Evolutionary conservation across 2,888 invertebrate species (phyloP), one percentile per base, ranked within the genome.

Genomic region (Malthinus seriepunctatus): DNA sequence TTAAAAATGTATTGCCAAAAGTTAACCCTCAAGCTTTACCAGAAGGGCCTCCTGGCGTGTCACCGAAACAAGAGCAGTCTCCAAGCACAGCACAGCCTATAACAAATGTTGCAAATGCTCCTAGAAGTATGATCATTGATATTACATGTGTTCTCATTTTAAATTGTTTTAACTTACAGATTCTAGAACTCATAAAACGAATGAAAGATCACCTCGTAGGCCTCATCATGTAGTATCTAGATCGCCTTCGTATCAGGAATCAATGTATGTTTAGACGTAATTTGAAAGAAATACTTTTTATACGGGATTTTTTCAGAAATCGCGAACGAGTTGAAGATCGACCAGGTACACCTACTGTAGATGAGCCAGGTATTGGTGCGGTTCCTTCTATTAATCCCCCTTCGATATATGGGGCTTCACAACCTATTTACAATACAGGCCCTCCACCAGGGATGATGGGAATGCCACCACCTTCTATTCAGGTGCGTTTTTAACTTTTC

Each of bases 311-410:
- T 23, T 23, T 23, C 23, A 23, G 23, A 23, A 23, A 2, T 3
- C 23, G 23, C 5, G 23, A 23, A 45, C 47, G 64, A 35, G 56
- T 45, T 7, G 88, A 88, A 74, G 88, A 88, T 69, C 81, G 88
- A 46, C 84, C 88, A 0, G 87, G 86, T 46, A 89, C 90, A 7
- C 89, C 90, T 1, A 89, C 89, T 1, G 84, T 89, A 47, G 88
- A 88, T 69, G 87, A 88, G 74, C 78, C 80, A 10, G 79, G 74
- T 8, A 63, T 63, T 42, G 63, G 60, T 3, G 59, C 58, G 14
- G 42, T 49, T 38, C 51, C 57, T 5, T 46, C 63, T 10, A 51
- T 50, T 5, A 44, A 45, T 32, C 11, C 33, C 1, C 54, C 37
- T 15, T 45, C 52, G 9, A 52, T 60, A 10, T 66, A 68, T 61